These are phyloP conservation scores for Oligia latruncula DNA, from an alignment of 2,888 invertebrate genomes.

Conservation along the genomic window DNA sequence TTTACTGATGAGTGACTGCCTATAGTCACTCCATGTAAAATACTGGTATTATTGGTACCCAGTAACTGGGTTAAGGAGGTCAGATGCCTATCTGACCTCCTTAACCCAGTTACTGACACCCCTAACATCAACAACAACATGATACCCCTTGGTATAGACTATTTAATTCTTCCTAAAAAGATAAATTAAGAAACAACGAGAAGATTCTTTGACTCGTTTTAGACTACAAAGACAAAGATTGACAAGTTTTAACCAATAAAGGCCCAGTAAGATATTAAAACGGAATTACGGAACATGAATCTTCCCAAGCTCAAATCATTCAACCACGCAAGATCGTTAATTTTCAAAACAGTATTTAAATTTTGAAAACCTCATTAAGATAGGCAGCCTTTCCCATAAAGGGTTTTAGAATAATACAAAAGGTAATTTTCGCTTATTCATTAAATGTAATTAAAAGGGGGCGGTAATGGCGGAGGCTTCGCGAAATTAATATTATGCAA, in stretches of 20 bases:
- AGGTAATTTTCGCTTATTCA: constrained; percentile 90
- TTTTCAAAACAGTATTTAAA: constrained; percentile 86
- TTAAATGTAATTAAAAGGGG: constrained; percentile 87
- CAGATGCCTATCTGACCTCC: background rate
- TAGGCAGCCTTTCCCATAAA: constrained; percentile 82
- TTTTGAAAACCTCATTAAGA: constrained; percentile 89
- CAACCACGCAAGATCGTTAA: constrained; percentile 77
- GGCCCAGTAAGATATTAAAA: constrained; percentile 15
- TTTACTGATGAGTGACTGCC: background rate
- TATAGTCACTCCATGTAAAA: too few species aligned
- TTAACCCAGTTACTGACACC: background rate
- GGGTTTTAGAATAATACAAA: constrained; percentile 85
- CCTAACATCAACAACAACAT: too few species aligned
- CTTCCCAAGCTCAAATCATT: constrained; percentile 42
- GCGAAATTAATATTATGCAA: constrained; percentile 80
- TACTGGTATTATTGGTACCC: too few species aligned
- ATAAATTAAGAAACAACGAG: background rate
- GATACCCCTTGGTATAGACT: background rate
- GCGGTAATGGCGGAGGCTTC: constrained; percentile 80
- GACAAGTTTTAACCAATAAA: constrained; percentile 14
- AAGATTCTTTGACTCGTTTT: background rate
- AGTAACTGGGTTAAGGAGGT: too few species aligned
- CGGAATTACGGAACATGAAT: constrained; percentile 14
- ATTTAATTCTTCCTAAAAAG: background rate
- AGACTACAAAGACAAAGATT: constrained; percentile 1